Evolutionary conservation across 1,140 invertebrate genomes (phyloP), one percentile per base, ranked within the genome.

Genomic region (Aphelinus certus): DNA sequence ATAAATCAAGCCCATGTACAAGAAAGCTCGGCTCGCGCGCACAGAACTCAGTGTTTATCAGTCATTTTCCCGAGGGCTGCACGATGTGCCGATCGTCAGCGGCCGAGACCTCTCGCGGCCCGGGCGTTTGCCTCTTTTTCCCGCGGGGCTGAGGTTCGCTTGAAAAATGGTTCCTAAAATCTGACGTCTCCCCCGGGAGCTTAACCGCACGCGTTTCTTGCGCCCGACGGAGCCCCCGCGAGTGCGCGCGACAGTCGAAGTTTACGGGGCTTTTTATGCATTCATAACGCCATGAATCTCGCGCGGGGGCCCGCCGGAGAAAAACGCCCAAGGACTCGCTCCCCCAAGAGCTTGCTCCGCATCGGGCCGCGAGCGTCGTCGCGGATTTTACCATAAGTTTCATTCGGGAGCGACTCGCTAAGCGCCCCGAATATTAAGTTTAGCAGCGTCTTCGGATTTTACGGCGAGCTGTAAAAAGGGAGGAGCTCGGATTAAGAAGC

Each of bases 141-240:
- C 7, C 43, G 60, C 43, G 61, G 49, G 71, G 61, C 66, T 48
- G 69, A 76, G 75, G 56, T 78, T 73, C 75, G 77, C 57, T 78
- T 81, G 79, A 84, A 78, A 80, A 83, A 84, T 82, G 78, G 72
- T 80, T 80, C 72, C 68, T 81, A 79, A 82, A 83, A 83, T 83
- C 79, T 79, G 76, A 75, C 71, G 58, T 63, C 45, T 76, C 67
- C 61, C 66, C 68, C 72, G 73, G 63, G 73, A 71, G 66, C 51
- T 26, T 26, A 26, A 0, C 26, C 26, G 26, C 26, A 26, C 26
- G 26, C 26, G 26, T 26, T 26, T 26, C 26, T 26, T 26, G 26
- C 26, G 0, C 26, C 26, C 26, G 26, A 26, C 26, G 26, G 0
- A 26, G 26, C 26, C 26, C 26, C 26, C 48, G 42, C 4, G 43